Percentiles rank a stretch among this genome's conserved stretches.
These are phyloP conservation scores for Malthinus seriepunctatus DNA, from an alignment of 2,888 invertebrate species.

Conservation along the genomic window DNA sequence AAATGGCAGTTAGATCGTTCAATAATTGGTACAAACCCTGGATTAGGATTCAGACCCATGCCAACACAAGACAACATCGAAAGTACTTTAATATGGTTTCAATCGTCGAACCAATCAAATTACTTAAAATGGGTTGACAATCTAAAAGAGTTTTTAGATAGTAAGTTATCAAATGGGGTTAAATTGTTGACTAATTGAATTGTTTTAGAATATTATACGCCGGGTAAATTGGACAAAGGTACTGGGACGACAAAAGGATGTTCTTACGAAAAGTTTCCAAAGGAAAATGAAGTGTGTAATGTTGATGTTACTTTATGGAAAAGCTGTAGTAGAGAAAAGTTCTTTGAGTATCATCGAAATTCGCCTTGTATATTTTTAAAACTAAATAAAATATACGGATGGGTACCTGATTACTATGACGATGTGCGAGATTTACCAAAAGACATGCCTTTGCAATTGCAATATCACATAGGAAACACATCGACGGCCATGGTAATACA, in stretches of 20 bases:
- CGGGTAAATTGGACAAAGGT: slow-evolving; percentile 52
- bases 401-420: slow-evolving; percentile 84
- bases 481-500: slow-evolving; percentile 16
- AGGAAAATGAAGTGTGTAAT: slow-evolving; percentile 76
- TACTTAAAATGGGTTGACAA: slow-evolving; percentile 80
- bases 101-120: slow-evolving; percentile 75
- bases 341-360: slow-evolving; percentile 89
- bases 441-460: slow-evolving; percentile 74
- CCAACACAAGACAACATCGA: slow-evolving; percentile 84
- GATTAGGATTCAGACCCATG: slow-evolving; percentile 93
- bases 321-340: slow-evolving; percentile 81
- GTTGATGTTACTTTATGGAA: slow-evolving; percentile 82
- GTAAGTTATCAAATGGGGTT: slow-evolving; percentile 57
- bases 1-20: slow-evolving; percentile 86
- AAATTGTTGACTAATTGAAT: background rate
- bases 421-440: slow-evolving; percentile 69
- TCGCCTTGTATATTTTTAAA: slow-evolving; percentile 95
- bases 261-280: slow-evolving; percentile 47
- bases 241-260: slow-evolving; percentile 51
- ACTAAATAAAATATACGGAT: slow-evolving; percentile 92
- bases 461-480: slow-evolving; percentile 62
- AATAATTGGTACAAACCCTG: slow-evolving; percentile 94
- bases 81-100: slow-evolving; percentile 95
- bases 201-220: slow-evolving; percentile 50
- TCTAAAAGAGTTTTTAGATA: slow-evolving; percentile 74